These are phyloP conservation scores for Sipha maydis DNA, from an alignment of 2,888 invertebrate species.

Conservation along the genomic window DNA sequence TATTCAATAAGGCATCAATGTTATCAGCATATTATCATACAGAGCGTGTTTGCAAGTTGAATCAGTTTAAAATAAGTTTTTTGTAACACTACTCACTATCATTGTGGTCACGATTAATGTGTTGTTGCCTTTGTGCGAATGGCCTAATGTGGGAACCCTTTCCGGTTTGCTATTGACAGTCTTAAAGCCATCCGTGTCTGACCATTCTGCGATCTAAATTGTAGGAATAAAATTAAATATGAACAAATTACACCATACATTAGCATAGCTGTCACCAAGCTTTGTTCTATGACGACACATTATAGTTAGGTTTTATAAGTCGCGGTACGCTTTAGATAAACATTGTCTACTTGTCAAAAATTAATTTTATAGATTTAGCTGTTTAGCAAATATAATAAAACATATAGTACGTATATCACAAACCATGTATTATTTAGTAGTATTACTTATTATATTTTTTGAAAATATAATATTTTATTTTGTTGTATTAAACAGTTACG, in stretches of 20 bases:
- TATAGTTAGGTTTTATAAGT: too few species aligned
- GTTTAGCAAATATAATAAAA: too few species aligned
- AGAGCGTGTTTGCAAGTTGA: neutral
- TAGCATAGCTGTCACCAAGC: too few species aligned
- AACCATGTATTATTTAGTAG: too few species aligned
- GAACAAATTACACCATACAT: neutral
- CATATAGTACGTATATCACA: too few species aligned
- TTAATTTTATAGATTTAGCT: too few species aligned
- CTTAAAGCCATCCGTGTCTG: conserved; percentile 80
- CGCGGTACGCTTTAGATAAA: too few species aligned
- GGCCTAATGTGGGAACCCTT: conserved; percentile 69
- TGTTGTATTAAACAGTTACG: too few species aligned
- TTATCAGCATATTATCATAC: neutral
- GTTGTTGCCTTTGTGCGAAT: conserved; percentile 71
- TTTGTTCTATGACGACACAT: too few species aligned
- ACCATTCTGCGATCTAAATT: conserved; percentile 84
- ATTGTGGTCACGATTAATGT: conserved; percentile 89
- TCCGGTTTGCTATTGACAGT: conserved; percentile 81
- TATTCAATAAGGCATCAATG: neutral
- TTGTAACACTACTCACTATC: conserved; percentile 70
- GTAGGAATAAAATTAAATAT: conserved; percentile 10
- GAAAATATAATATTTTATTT: too few species aligned
- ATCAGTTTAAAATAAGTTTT: conserved; percentile 1
- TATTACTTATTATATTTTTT: too few species aligned
- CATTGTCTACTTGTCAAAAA: too few species aligned